Evolutionary conservation across 2,113 vertebrate genomes (phyloP).

Genomic region (Pleuronectes platessa): DNA sequence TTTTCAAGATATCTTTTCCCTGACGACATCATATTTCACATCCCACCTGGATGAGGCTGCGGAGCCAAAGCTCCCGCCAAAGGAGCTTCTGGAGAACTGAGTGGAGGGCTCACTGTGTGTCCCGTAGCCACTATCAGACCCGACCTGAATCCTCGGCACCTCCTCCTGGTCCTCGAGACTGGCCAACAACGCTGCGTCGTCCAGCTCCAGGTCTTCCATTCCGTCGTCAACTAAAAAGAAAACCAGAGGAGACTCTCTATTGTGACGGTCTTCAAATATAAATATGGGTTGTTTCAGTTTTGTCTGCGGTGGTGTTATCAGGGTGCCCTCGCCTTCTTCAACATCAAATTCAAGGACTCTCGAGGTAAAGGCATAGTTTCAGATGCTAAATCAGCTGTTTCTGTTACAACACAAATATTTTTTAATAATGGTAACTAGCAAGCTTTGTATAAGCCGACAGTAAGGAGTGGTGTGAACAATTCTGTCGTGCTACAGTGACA

Average conservation of each 20-base stretch:
- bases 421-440: no score
- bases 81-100: slow-evolving; percentile 43
- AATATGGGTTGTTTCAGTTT: background rate
- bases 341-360: background rate
- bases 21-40: no score
- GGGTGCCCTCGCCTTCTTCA: background rate
- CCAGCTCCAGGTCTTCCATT: slow-evolving; percentile 78
- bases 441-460: no score
- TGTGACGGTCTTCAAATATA: background rate
- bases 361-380: no score
- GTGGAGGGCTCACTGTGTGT: slow-evolving; percentile 62
- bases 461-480: no score
- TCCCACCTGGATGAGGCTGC: slow-evolving; percentile 62
- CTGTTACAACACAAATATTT: no score
- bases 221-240: slow-evolving; percentile 48
- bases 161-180: slow-evolving; percentile 84
- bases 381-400: no score
- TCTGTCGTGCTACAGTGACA: no score
- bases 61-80: slow-evolving; percentile 39
- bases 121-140: slow-evolving; percentile 83
- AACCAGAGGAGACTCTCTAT: background rate
- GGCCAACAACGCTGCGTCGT: slow-evolving; percentile 91
- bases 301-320: background rate
- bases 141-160: slow-evolving; percentile 56
- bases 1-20: slow-evolving; percentile 9